Conservation (phyloP, 2,113 vertebrate genomes). For the Grammomys dolichurus region DNA sequence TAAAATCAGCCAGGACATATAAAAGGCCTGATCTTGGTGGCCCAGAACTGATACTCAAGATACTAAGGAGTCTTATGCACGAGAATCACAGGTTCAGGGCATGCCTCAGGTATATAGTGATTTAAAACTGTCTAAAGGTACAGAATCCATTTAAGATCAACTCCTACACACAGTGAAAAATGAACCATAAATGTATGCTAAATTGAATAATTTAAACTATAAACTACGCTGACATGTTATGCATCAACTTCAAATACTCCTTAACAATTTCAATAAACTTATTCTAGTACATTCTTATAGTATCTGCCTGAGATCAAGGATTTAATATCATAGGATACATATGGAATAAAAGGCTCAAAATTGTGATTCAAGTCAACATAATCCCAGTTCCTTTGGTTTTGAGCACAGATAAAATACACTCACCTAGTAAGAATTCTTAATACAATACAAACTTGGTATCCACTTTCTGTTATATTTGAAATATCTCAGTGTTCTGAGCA, state of each 20-base stretch:
- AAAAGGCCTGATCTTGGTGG: not conserved
- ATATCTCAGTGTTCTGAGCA: not conserved
- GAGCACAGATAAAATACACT: not conserved
- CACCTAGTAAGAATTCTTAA: not conserved
- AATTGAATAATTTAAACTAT: constrained; percentile 11
- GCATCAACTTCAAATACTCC: not conserved
- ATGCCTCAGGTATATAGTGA: not conserved
- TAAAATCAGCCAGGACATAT: not conserved
- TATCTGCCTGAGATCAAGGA: not conserved
- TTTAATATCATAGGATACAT: not conserved
- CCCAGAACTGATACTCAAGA: not conserved
- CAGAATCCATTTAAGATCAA: not conserved
- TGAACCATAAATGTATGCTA: constrained; percentile 40
- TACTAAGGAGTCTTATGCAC: not conserved
- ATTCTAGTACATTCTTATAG: not conserved
- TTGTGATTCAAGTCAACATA: not conserved
- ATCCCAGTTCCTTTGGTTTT: not conserved
- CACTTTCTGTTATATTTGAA: not conserved
- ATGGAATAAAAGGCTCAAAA: not conserved
- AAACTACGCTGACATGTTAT: not conserved
- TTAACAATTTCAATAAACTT: constrained; percentile 8
- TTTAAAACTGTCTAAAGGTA: not conserved
- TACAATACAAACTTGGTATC: not conserved
- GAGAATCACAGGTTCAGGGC: not conserved
- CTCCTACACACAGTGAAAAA: constrained; percentile 2